A percentile compares a stretch with the other conserved stretches of the same genome.
These are phyloP conservation scores for Syrrhaptes paradoxus DNA, from an alignment of 2,113 vertebrate genomes.

Conservation along the genomic window DNA sequence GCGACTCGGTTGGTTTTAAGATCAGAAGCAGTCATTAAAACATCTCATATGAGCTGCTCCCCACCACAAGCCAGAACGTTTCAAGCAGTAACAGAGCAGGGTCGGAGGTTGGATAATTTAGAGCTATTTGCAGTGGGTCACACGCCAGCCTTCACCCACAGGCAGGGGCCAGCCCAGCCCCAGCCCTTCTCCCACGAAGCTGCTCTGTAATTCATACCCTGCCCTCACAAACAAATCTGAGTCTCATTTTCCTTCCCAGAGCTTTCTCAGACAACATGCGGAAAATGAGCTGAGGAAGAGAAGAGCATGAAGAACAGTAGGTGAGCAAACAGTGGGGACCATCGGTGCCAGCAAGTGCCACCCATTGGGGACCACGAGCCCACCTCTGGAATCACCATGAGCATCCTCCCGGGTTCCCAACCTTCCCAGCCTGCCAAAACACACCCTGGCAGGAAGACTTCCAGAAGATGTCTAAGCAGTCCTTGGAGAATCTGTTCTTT, in stretches of 20 bases:
- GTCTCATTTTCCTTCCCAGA: background rate
- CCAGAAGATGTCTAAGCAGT: background rate
- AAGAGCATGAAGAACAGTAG: background rate
- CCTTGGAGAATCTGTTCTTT: background rate
- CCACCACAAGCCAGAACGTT: background rate
- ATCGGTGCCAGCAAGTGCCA: background rate
- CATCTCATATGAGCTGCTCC: background rate
- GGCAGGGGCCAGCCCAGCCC: background rate
- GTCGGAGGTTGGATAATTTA: background rate
- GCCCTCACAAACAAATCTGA: background rate
- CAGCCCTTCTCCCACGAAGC: background rate
- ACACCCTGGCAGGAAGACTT: background rate
- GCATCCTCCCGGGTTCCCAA: background rate
- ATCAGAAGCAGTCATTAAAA: background rate
- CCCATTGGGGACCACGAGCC: slow-evolving; percentile 15
- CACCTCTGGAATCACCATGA: slow-evolving; percentile 56
- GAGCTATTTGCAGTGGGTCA: background rate
- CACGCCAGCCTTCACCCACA: background rate
- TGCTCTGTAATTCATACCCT: background rate
- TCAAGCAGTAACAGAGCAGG: background rate
- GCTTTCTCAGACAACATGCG: background rate
- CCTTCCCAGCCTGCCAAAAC: background rate
- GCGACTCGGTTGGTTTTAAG: background rate
- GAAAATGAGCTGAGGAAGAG: slow-evolving; percentile 40
- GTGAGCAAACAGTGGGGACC: slow-evolving; percentile 15